These are phyloP conservation scores for Misgurnus mizolepis DNA, from an alignment of 2,113 vertebrate species.

Conservation along the genomic window DNA sequence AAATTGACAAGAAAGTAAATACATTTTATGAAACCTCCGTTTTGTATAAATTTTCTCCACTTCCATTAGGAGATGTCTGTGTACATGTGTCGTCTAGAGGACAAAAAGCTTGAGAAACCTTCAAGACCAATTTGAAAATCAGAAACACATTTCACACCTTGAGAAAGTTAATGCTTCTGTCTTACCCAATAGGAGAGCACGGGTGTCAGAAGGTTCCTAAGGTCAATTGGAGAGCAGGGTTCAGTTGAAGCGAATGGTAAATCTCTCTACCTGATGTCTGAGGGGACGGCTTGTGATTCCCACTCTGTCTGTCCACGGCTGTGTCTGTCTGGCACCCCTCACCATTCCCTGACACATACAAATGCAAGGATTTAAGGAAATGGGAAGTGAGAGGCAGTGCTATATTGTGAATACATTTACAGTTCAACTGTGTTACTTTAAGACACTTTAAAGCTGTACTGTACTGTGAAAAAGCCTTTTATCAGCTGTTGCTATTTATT, in stretches of 20 bases:
- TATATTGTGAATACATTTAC: background rate
- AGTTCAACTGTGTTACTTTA: background rate
- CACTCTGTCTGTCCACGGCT: constrained; percentile 59
- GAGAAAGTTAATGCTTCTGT: background rate
- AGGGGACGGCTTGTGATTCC: constrained; percentile 56
- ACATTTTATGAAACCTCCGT: too few species aligned
- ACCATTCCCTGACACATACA: constrained; percentile 69
- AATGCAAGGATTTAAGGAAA: constrained; percentile 16
- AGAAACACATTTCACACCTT: background rate
- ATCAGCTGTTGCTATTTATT: too few species aligned
- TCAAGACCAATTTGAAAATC: too few species aligned
- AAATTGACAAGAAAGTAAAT: background rate
- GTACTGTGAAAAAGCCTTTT: too few species aligned
- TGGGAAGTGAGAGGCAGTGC: background rate
- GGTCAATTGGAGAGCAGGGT: constrained; percentile 59
- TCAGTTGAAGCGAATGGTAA: constrained; percentile 49
- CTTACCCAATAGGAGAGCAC: constrained; percentile 64
- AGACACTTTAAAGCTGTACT: too few species aligned
- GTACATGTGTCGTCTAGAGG: background rate
- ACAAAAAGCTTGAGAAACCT: too few species aligned
- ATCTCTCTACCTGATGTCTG: constrained; percentile 54
- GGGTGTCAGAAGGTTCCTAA: constrained; percentile 50
- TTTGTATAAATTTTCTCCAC: too few species aligned
- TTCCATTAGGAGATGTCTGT: background rate
- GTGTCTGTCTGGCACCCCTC: constrained; percentile 62